Evolutionary conservation across 2,797 vertebrate genomes (phyloP).

Genomic region (Loris lydekkerianus): DNA sequence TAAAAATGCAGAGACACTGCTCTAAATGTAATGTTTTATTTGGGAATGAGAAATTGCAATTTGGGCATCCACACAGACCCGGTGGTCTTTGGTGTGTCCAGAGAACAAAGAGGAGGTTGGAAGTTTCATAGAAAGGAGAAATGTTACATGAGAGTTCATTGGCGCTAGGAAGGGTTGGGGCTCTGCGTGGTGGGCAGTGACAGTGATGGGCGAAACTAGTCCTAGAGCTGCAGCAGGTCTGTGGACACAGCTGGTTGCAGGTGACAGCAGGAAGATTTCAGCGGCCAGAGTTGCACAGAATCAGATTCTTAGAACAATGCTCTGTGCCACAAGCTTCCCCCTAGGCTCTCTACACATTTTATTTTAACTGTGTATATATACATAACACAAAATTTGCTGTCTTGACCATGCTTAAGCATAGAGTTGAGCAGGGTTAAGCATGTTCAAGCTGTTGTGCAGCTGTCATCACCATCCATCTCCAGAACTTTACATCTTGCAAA

Average conservation of each 20-base stretch:
- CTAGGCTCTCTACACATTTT: background rate
- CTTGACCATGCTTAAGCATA: background rate
- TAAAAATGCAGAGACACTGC: background rate
- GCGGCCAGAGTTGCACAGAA: background rate
- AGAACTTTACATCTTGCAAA: background rate
- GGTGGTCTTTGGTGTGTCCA: too few species aligned
- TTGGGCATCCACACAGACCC: too few species aligned
- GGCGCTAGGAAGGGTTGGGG: background rate
- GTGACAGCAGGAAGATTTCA: background rate
- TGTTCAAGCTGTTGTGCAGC: background rate
- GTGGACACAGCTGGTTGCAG: background rate
- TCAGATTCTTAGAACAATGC: background rate
- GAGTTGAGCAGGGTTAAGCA: accelerated
- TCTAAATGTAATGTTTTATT: background rate
- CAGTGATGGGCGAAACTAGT: background rate
- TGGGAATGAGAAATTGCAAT: too few species aligned
- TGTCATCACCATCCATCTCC: background rate
- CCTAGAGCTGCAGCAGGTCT: background rate
- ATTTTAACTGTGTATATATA: background rate
- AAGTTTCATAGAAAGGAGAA: too few species aligned
- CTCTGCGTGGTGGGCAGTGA: background rate
- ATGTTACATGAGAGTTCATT: background rate
- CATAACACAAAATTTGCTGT: background rate
- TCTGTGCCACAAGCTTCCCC: background rate
- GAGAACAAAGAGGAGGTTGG: too few species aligned